Evolutionary conservation across 2,797 vertebrate species (phyloP).

Genomic region (Pseudocheirus occidentalis): DNA sequence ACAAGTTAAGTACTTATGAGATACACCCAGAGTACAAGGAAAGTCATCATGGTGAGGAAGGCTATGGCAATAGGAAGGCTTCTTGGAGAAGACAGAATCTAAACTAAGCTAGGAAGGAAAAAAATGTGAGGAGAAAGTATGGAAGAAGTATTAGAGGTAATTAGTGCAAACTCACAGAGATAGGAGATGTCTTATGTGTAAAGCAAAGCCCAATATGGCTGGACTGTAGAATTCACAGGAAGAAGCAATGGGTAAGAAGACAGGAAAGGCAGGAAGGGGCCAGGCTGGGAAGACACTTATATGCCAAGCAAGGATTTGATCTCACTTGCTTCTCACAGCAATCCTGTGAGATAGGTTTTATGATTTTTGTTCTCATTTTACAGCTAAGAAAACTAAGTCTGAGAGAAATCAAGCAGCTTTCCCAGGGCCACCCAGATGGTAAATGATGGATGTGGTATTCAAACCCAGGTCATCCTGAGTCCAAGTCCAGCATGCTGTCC

Average conservation of each 20-base stretch:
- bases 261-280: background rate
- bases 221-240: background rate
- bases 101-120: background rate
- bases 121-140: background rate
- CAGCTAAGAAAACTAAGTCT: background rate
- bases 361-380: background rate
- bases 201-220: background rate
- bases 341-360: background rate
- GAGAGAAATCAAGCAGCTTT: background rate
- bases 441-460: background rate
- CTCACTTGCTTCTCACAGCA: too few species aligned
- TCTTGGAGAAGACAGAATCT: background rate
- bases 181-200: background rate
- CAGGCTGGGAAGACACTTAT: background rate
- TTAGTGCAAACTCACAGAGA: background rate
- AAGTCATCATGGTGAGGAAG: background rate
- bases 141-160: background rate
- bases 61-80: background rate
- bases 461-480: background rate
- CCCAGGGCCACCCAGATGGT: background rate
- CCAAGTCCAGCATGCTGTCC: background rate
- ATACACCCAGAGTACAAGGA: background rate
- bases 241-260: background rate
- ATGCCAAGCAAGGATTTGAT: background rate
- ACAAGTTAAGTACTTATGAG: background rate